Base-by-base conservation (phyloP, 2,797 vertebrate genomes). In the Lepus oiostolus region DNA sequence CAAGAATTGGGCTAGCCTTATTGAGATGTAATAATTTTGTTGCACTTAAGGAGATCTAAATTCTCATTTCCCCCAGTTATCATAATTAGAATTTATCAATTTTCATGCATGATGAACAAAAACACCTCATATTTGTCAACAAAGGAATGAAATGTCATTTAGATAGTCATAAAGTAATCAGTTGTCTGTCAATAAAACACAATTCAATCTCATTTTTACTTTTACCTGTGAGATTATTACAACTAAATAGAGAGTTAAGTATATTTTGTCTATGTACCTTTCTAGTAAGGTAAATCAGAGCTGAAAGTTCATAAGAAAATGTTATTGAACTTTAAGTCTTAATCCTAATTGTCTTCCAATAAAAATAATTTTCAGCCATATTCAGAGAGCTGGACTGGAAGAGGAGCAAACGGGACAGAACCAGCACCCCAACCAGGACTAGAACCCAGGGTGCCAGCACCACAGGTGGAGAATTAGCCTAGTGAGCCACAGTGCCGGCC, bases 191-290 rank as follows among this genome's bases (percentile, higher is more conserved):
- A 89, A 91, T 84, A 96, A 95, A 93, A 30, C 62, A 94, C 54
- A 86, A 88, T 81, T 94, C n/a, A 72, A 83, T 85, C 81, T 83
- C 22, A 84, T 84, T 96, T 93, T 94, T 52, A 93, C 42, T 85
- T 93, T 93, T 87, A 11, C 67, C 68, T 81, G 19, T 85, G 82
- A 90, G 24, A 75, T 32, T 90, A 88, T 83, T 83, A 75, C 21
- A 91, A 54, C 11, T 65, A 79, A 50, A 83, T 52, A 88, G 7
- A 83, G 16, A 92, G 88, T 92, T 89, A 93, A 86, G 35, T 80
- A 88, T 79, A 28, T 71, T 88, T 87, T 94, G 32, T 70, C 24
- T 76, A 11, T 70, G 21, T 71, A 28, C 1, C 13, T 75, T 86
- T 62, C 47, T 63, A 88, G 58, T 58, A 74, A 54, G 3, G 1